Base-by-base conservation (phyloP, 2,797 vertebrate species). In the Meriones psammophilus region DNA sequence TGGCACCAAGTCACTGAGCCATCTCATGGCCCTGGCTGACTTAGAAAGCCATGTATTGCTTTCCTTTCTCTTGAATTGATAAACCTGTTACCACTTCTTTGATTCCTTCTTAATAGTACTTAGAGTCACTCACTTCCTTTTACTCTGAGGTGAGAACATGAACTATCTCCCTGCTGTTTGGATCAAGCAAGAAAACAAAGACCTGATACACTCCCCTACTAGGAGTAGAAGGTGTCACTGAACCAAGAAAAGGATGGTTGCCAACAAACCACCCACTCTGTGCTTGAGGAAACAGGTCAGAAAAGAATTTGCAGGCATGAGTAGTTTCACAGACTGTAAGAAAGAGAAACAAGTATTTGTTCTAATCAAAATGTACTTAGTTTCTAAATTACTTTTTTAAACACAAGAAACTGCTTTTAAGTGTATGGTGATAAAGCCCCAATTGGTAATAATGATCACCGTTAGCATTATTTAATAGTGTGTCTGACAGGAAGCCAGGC, bases 301-400 rank as follows among this genome's bases (percentile, higher is more conserved):
- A 50, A 5, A 50, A 50, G 50, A 50, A 50, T 9, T 50, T 10
- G 10, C 50, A 50, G 10, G 10, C 50, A 50, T 8, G 8, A 50
- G 50, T 50, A 50, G 50, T 50, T 50, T 10, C 10, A 50, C 8
- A 50, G 50, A 50, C 50, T 50, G 8, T 50, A 10, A 50, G 50
- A 50, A 0, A 80, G 33, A 92, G 78, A 77, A 92, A 92, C 91
- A 50, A 91, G 18, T 91, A 92, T 73, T 91, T 95, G 46, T 94
- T 96, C 90, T 80, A 50, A 95, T 85, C 0, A 2, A 95, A 95
- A 92, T 10, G 2, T 36, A 73, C 89, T 92, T 81, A 76, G 33
- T 77, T 91, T 87, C 46, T 64, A 77, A 96, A 92, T 73, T 73
- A 24, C 54, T 91, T 94, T 68, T 93, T 95, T 90, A 94, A 6